Conservation (phyloP, 2,888 invertebrate genomes). For the Agriopis leucophaearia region DNA sequence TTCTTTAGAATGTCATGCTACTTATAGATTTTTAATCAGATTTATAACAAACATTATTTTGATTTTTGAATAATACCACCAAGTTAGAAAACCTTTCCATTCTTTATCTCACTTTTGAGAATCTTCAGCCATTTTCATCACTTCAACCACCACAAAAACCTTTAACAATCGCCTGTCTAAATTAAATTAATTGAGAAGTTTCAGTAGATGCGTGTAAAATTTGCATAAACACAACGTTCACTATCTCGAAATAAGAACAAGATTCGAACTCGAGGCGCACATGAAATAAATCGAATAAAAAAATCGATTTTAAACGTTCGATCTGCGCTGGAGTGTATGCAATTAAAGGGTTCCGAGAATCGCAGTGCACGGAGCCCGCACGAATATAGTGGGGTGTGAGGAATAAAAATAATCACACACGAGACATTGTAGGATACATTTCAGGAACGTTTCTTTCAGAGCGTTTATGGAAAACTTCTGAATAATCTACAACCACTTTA, state of each 20-base stretch:
- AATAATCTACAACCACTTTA: background rate
- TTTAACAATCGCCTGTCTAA: conserved; percentile 52
- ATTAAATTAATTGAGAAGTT: conserved; percentile 83
- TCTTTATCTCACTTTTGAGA: background rate
- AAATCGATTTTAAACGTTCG: conserved; percentile 85
- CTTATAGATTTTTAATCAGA: background rate
- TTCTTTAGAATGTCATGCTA: background rate
- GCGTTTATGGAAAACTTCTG: background rate
- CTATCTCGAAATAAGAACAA: conserved; percentile 80
- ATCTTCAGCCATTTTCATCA: too few species aligned
- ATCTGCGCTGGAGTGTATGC: conserved; percentile 81
- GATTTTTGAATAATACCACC: too few species aligned
- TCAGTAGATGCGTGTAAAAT: conserved; percentile 83
- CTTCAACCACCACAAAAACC: background rate
- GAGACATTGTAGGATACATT: conserved; percentile 32
- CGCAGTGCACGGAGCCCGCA: conserved; percentile 69
- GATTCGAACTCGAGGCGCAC: conserved; percentile 75
- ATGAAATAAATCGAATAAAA: conserved; percentile 83
- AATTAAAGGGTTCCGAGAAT: conserved; percentile 85
- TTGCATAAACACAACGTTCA: conserved; percentile 82
- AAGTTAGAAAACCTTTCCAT: background rate
- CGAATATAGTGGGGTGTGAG: conserved; percentile 65
- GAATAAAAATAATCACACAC: conserved; percentile 53
- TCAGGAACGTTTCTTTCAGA: conserved; percentile 33
- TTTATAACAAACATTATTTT: background rate